phyloP scores from a whole-genome alignment of 35 echinoderm and acorn worm genomes.

The Heliocidaris erythrogramma region DNA sequence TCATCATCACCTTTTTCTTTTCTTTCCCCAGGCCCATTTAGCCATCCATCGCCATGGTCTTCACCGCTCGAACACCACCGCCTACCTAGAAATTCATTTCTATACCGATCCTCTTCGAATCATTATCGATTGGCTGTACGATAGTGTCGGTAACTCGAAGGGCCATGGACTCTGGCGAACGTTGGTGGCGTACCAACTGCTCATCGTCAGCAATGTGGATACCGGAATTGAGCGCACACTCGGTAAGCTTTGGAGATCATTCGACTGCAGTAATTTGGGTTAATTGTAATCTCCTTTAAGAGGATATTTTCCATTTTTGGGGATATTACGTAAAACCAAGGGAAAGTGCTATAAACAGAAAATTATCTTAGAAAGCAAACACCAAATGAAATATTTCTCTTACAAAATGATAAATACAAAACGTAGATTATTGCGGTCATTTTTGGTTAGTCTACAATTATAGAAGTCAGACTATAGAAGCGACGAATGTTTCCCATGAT shows the following conservation, averaged over 20 bases:
- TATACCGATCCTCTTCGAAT: constrained; percentile 72
- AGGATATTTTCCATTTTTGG: no score
- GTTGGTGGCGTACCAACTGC: constrained; percentile 74
- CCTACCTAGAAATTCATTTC: constrained; percentile 68
- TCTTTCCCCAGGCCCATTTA: constrained; percentile 45
- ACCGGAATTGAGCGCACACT: constrained; percentile 77
- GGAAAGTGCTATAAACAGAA: no score
- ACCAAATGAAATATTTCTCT: no score
- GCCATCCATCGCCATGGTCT: constrained; percentile 57
- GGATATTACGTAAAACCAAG: no score
- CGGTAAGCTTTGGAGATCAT: not conserved
- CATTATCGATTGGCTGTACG: constrained; percentile 84
- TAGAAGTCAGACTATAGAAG: no score
- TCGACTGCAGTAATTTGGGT: not conserved
- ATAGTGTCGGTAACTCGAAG: constrained; percentile 75
- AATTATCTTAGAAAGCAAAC: no score
- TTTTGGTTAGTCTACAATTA: no score
- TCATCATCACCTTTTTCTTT: not conserved
- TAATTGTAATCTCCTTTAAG: no score
- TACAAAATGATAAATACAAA: no score
- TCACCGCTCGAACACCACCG: constrained; percentile 61
- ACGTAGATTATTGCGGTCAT: no score
- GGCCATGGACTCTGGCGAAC: constrained; percentile 68
- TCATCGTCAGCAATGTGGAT: constrained; percentile 80
- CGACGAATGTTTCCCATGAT: no score